Conservation (phyloP, 2,113 vertebrate genomes). For the Caracal caracal region DNA sequence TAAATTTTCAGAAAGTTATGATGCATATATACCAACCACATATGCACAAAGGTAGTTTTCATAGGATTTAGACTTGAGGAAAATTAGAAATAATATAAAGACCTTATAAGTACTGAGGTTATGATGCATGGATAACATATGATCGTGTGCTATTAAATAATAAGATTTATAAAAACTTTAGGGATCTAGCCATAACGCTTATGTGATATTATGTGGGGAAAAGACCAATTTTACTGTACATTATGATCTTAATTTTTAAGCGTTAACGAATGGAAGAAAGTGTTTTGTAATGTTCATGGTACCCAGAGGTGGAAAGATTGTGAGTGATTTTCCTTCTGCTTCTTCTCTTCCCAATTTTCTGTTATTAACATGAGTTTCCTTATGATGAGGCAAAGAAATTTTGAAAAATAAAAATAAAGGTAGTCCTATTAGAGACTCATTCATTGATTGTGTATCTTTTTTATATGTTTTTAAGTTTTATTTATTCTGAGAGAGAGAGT, state of each 20-base stretch:
- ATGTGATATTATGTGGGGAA: not conserved
- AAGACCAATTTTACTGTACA: not conserved
- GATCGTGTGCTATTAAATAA: not conserved
- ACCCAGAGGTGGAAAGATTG: not conserved
- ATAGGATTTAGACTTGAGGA: not conserved
- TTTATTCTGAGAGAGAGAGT: no score
- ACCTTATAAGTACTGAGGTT: not conserved
- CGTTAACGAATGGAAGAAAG: not conserved
- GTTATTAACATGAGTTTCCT: slow-evolving; percentile 11
- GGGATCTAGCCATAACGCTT: not conserved
- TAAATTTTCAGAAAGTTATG: not conserved
- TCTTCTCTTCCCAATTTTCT: slow-evolving; percentile 12
- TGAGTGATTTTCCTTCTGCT: not conserved
- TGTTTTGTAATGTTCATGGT: not conserved
- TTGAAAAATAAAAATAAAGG: not conserved
- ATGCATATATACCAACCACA: not conserved
- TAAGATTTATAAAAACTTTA: not conserved
- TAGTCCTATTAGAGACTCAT: not conserved
- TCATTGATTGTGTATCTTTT: not conserved
- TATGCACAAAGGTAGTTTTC: not conserved
- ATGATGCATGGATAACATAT: not conserved
- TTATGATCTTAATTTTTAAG: not conserved
- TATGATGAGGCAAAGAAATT: not conserved
- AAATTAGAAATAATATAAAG: not conserved
- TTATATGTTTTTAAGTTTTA: no score